phyloP scores from a whole-genome alignment of 2,797 vertebrate genomes.

The Chaenodraco wilsoni region DNA sequence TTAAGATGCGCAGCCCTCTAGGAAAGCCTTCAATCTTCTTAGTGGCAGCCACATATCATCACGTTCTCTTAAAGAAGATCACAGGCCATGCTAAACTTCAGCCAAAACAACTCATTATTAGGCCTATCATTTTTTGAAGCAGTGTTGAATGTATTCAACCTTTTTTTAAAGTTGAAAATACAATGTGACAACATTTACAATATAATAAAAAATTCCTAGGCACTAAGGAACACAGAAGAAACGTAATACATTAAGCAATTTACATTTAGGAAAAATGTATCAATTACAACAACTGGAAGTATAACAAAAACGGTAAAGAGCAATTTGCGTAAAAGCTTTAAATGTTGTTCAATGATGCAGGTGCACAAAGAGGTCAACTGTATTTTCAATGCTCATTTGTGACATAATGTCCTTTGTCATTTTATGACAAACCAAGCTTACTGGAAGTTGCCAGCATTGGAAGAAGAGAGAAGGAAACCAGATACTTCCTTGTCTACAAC shows the following conservation, averaged over 20 bases:
- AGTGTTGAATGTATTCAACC: constrained; percentile 2
- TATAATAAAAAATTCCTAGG: too few species aligned
- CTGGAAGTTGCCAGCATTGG: constrained; percentile 15
- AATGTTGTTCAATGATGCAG: too few species aligned
- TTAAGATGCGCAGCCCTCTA: constrained; percentile 56
- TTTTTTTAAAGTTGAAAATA: too few species aligned
- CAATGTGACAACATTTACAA: too few species aligned
- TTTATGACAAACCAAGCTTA: constrained; percentile 41
- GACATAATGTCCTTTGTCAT: neutral
- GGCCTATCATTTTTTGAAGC: neutral
- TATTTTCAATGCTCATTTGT: constrained; percentile 1
- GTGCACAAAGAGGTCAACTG: too few species aligned
- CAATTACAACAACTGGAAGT: too few species aligned
- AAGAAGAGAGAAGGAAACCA: constrained; percentile 24
- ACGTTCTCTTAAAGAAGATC: constrained; percentile 21
- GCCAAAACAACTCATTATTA: constrained; percentile 7
- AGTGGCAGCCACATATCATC: constrained; percentile 45
- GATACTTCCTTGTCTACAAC: constrained; percentile 47
- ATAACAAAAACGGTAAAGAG: too few species aligned
- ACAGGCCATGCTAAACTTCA: constrained; percentile 7
- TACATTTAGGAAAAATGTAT: too few species aligned
- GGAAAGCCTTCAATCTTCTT: constrained; percentile 80
- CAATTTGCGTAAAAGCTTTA: too few species aligned
- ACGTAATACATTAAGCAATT: too few species aligned
- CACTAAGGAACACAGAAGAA: too few species aligned